These are phyloP conservation scores for Pterocles gutturalis DNA, from an alignment of 2,113 vertebrate species.

Conservation along the genomic window DNA sequence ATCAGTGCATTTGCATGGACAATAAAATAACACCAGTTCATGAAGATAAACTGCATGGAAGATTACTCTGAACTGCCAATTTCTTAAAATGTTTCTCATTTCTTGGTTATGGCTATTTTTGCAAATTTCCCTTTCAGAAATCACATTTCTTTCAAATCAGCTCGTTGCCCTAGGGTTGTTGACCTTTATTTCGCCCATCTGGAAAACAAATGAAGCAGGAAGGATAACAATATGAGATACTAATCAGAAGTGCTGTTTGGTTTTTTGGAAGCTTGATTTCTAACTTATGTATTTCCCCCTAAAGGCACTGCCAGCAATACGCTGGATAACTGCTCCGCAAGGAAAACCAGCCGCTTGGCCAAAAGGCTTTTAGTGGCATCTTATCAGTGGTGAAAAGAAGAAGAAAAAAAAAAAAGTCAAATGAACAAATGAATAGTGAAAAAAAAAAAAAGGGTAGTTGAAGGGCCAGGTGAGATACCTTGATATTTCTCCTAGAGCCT, in stretches of 20 bases:
- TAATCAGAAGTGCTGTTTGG: slow-evolving; percentile 61
- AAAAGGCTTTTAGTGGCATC: not conserved
- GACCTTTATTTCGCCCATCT: slow-evolving; percentile 79
- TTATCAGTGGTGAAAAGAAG: not conserved
- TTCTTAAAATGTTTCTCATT: slow-evolving; percentile 70
- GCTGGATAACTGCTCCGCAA: not conserved
- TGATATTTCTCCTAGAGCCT: not conserved
- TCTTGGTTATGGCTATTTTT: slow-evolving; percentile 68
- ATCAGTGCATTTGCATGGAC: not conserved
- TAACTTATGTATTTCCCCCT: slow-evolving; percentile 59
- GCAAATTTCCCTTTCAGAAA: slow-evolving; percentile 76
- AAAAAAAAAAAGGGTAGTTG: not conserved
- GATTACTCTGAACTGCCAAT: slow-evolving; percentile 53
- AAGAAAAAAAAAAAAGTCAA: not conserved
- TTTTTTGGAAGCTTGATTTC: slow-evolving; percentile 41
- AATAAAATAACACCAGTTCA: slow-evolving; percentile 1
- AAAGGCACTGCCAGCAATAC: slow-evolving; percentile 39
- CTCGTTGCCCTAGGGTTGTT: slow-evolving; percentile 69
- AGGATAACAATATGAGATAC: slow-evolving; percentile 75
- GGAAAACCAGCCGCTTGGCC: slow-evolving; percentile 7
- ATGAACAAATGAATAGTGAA: not conserved
- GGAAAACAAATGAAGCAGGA: slow-evolving; percentile 81
- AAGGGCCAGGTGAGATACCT: not conserved
- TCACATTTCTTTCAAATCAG: slow-evolving; percentile 76
- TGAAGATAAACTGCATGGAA: slow-evolving; percentile 41